A percentile compares a stretch with the other conserved stretches of the same genome.
phyloP scores from a whole-genome alignment of 30 jellyfish, hydroid and myxozoan genomes.

The Sanderia malayensis region DNA sequence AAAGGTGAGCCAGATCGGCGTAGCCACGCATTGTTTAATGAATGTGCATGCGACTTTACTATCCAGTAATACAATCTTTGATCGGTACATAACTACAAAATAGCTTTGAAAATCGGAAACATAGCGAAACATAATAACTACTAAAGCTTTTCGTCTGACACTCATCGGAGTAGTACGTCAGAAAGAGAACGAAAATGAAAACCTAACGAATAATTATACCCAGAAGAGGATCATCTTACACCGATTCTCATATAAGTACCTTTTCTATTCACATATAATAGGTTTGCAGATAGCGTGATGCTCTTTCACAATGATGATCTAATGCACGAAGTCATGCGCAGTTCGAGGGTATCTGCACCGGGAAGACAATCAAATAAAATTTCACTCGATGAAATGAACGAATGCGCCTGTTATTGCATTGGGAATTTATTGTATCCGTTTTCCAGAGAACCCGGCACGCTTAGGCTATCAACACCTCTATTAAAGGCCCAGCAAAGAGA shows the following conservation, averaged over 20 bases:
- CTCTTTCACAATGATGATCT: slow-evolving; percentile 59
- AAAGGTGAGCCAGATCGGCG: slow-evolving; percentile 33
- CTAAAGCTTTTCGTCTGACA: too few relatives aligned
- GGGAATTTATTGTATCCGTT: slow-evolving; percentile 26
- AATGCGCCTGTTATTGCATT: slow-evolving; percentile 16
- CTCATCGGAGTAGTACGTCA: too few relatives aligned
- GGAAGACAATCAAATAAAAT: background rate
- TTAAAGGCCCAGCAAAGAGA: background rate
- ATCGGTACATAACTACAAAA: background rate
- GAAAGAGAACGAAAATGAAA: too few relatives aligned
- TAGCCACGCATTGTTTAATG: too few relatives aligned
- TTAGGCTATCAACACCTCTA: background rate
- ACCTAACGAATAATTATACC: too few relatives aligned
- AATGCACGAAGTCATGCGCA: slow-evolving; percentile 6
- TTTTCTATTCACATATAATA: too few relatives aligned
- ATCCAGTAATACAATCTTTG: too few relatives aligned
- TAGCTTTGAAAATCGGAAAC: too few relatives aligned
- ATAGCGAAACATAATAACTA: too few relatives aligned
- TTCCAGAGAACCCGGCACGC: background rate
- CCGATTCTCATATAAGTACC: too few relatives aligned
- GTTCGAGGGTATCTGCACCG: background rate
- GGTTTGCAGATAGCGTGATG: slow-evolving; percentile 51
- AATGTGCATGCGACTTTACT: too few relatives aligned
- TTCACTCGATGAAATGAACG: slow-evolving; percentile 42
- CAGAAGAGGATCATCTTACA: too few relatives aligned